Conservation (phyloP, 2,888 invertebrate genomes). For the Ormyrus labotus region DNA sequence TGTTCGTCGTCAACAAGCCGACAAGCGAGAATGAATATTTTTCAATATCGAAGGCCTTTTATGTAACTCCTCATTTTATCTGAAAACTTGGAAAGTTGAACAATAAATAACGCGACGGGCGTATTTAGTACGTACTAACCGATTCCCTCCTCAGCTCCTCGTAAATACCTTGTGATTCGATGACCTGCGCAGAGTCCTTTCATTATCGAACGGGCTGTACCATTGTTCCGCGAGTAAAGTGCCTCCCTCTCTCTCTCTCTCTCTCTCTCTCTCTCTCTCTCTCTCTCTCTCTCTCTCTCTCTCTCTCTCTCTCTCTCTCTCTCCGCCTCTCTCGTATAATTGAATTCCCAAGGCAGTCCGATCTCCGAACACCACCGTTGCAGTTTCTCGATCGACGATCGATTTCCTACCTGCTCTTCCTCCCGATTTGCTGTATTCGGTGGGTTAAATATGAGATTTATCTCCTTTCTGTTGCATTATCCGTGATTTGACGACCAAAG, state of each 20-base stretch:
- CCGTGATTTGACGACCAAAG: no score
- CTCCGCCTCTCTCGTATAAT: conserved; percentile 64
- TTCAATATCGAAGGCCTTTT: no score
- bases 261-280: conserved; percentile 11
- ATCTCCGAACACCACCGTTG: conserved; percentile 30
- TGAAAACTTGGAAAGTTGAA: no score
- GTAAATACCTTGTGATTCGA: conserved; percentile 70
- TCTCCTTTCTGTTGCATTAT: background rate
- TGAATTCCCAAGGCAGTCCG: conserved; percentile 70
- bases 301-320: conserved; percentile 11
- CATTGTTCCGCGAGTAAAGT: conserved; percentile 65
- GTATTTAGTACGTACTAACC: conserved; percentile 9
- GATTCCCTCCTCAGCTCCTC: conserved; percentile 17
- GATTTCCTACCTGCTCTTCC: conserved; percentile 32
- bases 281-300: background rate
- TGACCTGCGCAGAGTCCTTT: conserved; percentile 66
- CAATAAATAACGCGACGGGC: no score
- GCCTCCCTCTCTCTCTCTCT: background rate
- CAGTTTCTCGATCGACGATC: conserved; percentile 38
- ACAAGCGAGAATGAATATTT: no score
- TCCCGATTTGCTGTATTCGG: conserved; percentile 37
- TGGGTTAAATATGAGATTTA: conserved; percentile 5
- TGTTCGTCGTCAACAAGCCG: no score
- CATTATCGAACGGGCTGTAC: conserved; percentile 67
- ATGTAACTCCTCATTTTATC: no score